phyloP scores from a whole-genome alignment of 2,113 vertebrate genomes.

The Bos indicus region DNA sequence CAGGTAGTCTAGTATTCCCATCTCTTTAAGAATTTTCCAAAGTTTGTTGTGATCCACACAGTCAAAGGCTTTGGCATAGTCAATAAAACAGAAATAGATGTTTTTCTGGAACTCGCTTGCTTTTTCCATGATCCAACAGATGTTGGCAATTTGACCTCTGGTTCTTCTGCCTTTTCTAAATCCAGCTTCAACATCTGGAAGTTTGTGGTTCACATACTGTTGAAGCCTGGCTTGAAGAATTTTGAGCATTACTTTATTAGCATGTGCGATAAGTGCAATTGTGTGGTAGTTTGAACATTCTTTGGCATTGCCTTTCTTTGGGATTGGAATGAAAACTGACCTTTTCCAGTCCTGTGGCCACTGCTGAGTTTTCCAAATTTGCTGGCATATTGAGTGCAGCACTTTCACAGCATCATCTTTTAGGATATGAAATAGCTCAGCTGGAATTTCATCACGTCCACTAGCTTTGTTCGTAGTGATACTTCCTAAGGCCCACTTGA shows the following conservation, averaged over 20 bases:
- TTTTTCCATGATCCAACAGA: not conserved
- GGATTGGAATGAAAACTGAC: not conserved
- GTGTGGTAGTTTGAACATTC: not conserved
- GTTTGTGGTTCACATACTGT: not conserved
- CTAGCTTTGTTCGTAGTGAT: not conserved
- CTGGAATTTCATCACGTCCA: not conserved
- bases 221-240: not conserved
- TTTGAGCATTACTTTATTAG: not conserved
- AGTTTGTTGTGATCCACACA: not conserved
- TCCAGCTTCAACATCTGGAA: not conserved
- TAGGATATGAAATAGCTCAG: not conserved
- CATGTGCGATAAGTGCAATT: not conserved
- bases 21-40: not conserved
- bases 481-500: not conserved
- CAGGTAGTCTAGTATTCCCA: not conserved
- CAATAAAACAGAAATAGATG: not conserved
- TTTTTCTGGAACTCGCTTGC: not conserved
- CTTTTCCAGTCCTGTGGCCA: not conserved
- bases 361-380: not conserved
- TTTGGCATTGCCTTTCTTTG: not conserved
- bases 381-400: not conserved
- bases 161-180: not conserved
- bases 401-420: not conserved
- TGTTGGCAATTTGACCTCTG: not conserved
- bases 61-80: not conserved